A percentile compares a stretch with the other conserved stretches of the same genome.
Conservation (phyloP, 2,113 vertebrate genomes). For the Pterocles burchelli region DNA sequence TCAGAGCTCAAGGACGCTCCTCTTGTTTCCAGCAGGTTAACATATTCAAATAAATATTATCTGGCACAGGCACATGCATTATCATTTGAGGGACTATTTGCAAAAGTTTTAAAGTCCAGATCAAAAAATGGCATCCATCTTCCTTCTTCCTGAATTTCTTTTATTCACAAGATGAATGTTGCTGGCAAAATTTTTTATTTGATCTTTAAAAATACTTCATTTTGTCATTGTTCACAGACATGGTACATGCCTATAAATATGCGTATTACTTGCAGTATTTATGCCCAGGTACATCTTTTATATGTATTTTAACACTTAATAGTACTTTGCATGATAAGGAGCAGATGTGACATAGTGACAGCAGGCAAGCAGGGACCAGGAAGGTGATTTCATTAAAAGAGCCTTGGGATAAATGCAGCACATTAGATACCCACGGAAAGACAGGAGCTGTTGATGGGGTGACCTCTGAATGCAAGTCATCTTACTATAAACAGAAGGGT, state of each 20-base stretch:
- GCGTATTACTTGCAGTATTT: neutral
- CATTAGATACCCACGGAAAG: slow-evolving; percentile 75
- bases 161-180: slow-evolving; percentile 6
- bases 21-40: slow-evolving; percentile 40
- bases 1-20: neutral
- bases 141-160: slow-evolving; percentile 10
- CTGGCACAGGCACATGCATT: neutral
- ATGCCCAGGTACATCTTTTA: neutral
- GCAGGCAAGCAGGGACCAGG: slow-evolving; percentile 67
- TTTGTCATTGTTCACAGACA: neutral
- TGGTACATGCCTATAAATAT: neutral
- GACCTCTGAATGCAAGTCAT: slow-evolving; percentile 80
- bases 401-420: slow-evolving; percentile 71
- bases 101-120: slow-evolving; percentile 23
- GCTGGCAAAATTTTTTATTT: neutral
- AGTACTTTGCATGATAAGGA: slow-evolving; percentile 45
- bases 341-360: slow-evolving; percentile 71
- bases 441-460: slow-evolving; percentile 77
- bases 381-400: slow-evolving; percentile 72
- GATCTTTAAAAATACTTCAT: neutral
- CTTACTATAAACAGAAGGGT: slow-evolving; percentile 81
- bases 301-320: slow-evolving; percentile 43
- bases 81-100: neutral
- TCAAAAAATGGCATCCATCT: slow-evolving; percentile 28
- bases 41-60: slow-evolving; percentile 53